Base-by-base conservation (phyloP, 2,113 vertebrate species). In the Tiliqua scincoides region DNA sequence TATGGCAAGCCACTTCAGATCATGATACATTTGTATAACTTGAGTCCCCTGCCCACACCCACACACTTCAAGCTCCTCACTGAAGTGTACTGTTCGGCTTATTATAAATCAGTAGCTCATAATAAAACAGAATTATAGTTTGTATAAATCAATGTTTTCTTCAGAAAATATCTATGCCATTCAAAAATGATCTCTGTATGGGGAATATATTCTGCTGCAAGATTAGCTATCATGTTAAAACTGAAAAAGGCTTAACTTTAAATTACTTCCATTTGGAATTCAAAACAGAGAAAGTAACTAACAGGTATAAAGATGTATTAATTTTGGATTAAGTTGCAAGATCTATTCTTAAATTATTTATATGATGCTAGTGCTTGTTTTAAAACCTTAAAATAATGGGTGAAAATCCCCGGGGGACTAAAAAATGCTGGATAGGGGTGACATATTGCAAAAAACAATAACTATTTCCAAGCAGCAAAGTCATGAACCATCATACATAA, bases 371-470 rank as follows among this genome's bases (percentile, higher is more conserved):
- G 15, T n/a, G n/a, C 48, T 37, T 32, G n/a, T 54, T 35, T 61
- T 52, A 81, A 67, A 81, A 52, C 27, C 20, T n/a, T 35, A 85
- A 6, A 75, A 84, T 32, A 72, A 72, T n/a, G 6, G 54, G 40
- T 11, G 77, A 32, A 43, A 59, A 21, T 32, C 2, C 27, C 9
- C 61, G 25, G 30, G 6, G 35, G 67, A 18, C 1, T n/a, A 10
- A 5, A 32, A 90, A 93, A 87, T 8, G 68, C 6, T 83, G 7
- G 79, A n/a, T 87, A 57, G 15, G 86, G 70, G 65, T 85, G 63
- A 79, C 18, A 88, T 30, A 82, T 17, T 79, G 72, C 63, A 35
- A 76, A 82, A 35, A 76, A 82, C 48, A 91, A 76, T 3, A 20
- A 54, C 71, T 84, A 12, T 71, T 35, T 20, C 83, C 88, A 73